Evolutionary conservation across 2,797 vertebrate species (phyloP).

Genomic region (Echeneis naucrates): DNA sequence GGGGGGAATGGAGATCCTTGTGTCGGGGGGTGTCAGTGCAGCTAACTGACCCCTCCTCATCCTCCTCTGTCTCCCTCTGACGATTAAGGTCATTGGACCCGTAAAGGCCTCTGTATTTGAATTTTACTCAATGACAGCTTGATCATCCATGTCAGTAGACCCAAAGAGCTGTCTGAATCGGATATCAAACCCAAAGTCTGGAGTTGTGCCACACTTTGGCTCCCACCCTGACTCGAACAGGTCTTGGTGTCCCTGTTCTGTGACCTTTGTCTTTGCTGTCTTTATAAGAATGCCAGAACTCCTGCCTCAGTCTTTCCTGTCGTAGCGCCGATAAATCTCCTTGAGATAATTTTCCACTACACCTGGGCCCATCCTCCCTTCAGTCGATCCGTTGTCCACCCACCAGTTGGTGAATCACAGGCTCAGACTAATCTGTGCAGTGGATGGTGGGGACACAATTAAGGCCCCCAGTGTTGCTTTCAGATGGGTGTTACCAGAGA

Average conservation of each 20-base stretch:
- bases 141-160: background rate
- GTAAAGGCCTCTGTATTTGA: slow-evolving; percentile 40
- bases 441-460: slow-evolving; percentile 14
- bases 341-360: slow-evolving; percentile 18
- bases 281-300: background rate
- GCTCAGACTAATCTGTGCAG: slow-evolving; percentile 19
- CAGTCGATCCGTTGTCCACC: slow-evolving; percentile 14
- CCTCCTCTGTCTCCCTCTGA: slow-evolving; percentile 42
- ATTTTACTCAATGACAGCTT: slow-evolving; percentile 31
- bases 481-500: slow-evolving; percentile 21
- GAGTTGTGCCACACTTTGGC: background rate
- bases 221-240: background rate
- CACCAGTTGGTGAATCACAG: slow-evolving; percentile 10
- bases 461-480: slow-evolving; percentile 11
- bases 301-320: background rate
- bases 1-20: slow-evolving; percentile 29
- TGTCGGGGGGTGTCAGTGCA: slow-evolving; percentile 10
- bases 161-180: background rate
- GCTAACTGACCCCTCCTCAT: slow-evolving; percentile 34
- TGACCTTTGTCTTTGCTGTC: slow-evolving; percentile 1
- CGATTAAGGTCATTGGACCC: slow-evolving; percentile 59
- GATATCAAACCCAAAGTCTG: background rate
- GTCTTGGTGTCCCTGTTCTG: background rate
- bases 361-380: slow-evolving; percentile 8
- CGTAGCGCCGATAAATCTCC: background rate